Evolutionary conservation across 2,888 invertebrate species (phyloP).

Genomic region (Brachycybe producta): DNA sequence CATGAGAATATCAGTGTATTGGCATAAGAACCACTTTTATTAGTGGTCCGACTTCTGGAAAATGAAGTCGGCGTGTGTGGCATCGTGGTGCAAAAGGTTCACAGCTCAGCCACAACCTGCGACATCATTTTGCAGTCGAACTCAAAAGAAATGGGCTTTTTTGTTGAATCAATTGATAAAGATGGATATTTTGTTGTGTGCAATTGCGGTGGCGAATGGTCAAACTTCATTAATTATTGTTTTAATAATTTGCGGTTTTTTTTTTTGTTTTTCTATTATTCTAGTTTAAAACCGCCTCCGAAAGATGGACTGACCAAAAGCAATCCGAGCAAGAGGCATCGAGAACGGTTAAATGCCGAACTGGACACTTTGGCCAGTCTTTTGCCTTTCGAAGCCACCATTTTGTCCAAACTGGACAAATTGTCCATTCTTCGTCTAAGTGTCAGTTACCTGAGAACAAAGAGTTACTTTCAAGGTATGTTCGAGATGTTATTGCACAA

Average conservation of each 20-base stretch:
- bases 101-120: too few relatives aligned
- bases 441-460: conserved; percentile 95
- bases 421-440: conserved; percentile 93
- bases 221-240: conserved; percentile 3
- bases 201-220: too few relatives aligned
- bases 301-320: conserved; percentile 91
- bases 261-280: conserved; percentile 29
- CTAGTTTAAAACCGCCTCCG: conserved; percentile 84
- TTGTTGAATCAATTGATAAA: too few relatives aligned
- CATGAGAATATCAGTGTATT: too few relatives aligned
- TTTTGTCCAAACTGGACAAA: conserved; percentile 93
- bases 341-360: conserved; percentile 95
- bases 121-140: too few relatives aligned
- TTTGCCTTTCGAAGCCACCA: conserved; percentile 93
- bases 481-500: conserved; percentile 16
- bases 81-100: too few relatives aligned
- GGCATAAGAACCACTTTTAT: too few relatives aligned
- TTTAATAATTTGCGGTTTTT: conserved; percentile 19
- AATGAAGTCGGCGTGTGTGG: too few relatives aligned
- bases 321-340: conserved; percentile 96
- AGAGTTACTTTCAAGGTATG: conserved; percentile 99
- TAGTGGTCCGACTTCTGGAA: too few relatives aligned
- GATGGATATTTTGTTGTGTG: too few relatives aligned
- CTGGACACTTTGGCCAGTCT: conserved; percentile 90
- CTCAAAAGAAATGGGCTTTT: conserved; percentile 1